phyloP scores from a whole-genome alignment of 1,140 invertebrate species.

The Lysiphlebus fabarum region DNA sequence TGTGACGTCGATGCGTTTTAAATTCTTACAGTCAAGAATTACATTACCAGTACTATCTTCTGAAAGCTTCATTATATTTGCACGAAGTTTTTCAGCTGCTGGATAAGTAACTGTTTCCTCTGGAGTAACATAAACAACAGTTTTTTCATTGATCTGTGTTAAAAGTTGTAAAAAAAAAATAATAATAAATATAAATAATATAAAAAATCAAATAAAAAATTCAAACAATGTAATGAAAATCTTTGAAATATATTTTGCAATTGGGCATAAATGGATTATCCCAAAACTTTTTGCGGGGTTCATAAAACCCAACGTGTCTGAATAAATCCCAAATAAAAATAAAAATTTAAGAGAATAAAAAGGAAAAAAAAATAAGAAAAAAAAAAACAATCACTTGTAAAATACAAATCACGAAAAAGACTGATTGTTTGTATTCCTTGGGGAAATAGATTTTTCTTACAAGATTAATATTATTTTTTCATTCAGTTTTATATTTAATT shows the following conservation, averaged over 20 bases:
- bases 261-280: no score
- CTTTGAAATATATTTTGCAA: background rate
- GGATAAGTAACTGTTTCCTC: constrained; percentile 62
- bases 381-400: no score
- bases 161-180: background rate
- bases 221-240: background rate
- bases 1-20: constrained; percentile 59
- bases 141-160: constrained; percentile 30
- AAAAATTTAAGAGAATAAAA: no score
- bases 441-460: no score
- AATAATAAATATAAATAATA: background rate
- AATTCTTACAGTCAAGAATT: constrained; percentile 58
- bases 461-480: no score
- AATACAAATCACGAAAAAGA: background rate
- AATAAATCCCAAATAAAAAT: no score
- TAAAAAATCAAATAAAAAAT: constrained; percentile 10
- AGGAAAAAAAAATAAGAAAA: no score
- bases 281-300: no score
- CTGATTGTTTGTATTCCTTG: background rate
- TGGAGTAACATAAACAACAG: constrained; percentile 55
- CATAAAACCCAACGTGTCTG: no score
- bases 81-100: constrained; percentile 60
- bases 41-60: constrained; percentile 39
- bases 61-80: constrained; percentile 49
- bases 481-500: background rate